Evolutionary conservation across 2,113 vertebrate species (phyloP).

Genomic region (Todiramphus chloris): DNA sequence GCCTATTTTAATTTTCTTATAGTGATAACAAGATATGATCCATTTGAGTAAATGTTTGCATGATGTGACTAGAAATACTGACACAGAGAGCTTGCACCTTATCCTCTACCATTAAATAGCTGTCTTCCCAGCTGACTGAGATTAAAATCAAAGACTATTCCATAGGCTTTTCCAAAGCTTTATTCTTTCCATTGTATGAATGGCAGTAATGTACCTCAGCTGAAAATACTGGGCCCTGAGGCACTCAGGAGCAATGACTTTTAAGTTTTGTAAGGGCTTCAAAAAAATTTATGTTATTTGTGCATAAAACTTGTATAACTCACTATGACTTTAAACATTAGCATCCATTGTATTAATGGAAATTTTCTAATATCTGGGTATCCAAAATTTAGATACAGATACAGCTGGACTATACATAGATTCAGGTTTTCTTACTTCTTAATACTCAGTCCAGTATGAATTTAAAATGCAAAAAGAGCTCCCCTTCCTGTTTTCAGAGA

Average conservation of each 20-base stretch:
- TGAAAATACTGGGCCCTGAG: background rate
- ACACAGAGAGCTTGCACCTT: background rate
- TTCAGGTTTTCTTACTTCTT: background rate
- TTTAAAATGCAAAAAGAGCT: background rate
- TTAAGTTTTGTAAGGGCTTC: background rate
- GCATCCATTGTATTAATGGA: background rate
- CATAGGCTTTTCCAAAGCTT: background rate
- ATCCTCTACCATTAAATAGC: background rate
- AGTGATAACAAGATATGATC: background rate
- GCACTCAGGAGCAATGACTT: background rate
- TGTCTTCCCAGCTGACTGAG: background rate
- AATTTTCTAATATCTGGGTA: background rate
- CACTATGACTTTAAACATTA: background rate
- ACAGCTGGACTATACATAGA: background rate
- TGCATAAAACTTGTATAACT: background rate
- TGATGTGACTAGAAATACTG: background rate
- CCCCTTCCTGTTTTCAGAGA: background rate
- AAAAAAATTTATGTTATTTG: fast-evolving
- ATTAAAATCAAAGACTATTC: background rate
- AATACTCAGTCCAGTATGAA: background rate
- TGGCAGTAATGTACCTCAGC: background rate
- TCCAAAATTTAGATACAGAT: background rate
- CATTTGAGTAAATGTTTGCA: background rate
- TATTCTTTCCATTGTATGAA: background rate
- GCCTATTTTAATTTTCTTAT: background rate